phyloP scores from a whole-genome alignment of 2,113 vertebrate genomes.

The Pachypanchax playfairii region DNA sequence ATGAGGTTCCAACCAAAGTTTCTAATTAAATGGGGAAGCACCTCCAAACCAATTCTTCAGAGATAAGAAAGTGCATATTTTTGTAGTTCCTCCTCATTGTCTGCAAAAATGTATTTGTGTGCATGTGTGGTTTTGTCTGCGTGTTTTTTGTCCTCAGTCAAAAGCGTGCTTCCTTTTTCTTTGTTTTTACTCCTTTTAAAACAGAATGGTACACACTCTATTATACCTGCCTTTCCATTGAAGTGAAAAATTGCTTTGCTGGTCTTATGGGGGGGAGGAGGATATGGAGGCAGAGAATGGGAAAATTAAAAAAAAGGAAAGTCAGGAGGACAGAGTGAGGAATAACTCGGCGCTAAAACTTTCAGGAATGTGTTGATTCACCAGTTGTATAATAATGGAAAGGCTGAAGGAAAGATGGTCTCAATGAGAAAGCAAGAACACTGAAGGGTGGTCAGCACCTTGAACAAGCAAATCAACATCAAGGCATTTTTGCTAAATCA shows the following conservation, averaged over 20 bases:
- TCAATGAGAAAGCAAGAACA: constrained; percentile 31
- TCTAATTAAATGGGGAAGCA: constrained; percentile 74
- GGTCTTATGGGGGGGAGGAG: constrained; percentile 35
- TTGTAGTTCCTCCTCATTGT: constrained; percentile 44
- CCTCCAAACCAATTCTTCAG: constrained; percentile 69
- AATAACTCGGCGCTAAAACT: constrained; percentile 54
- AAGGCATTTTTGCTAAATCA: too few relatives aligned
- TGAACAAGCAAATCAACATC: too few relatives aligned
- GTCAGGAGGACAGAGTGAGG: constrained; percentile 38
- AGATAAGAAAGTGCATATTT: constrained; percentile 65
- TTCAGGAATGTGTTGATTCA: constrained; percentile 55
- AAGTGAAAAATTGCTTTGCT: constrained; percentile 68
- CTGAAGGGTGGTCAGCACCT: constrained; percentile 17
- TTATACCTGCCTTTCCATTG: constrained; percentile 61
- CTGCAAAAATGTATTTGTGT: constrained; percentile 41
- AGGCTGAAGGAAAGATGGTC: constrained; percentile 32
- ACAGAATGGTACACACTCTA: constrained; percentile 51
- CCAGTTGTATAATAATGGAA: constrained; percentile 47
- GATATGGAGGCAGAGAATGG: constrained; percentile 39
- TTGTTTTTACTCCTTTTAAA: constrained; percentile 66
- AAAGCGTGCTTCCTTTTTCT: constrained; percentile 45
- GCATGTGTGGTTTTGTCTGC: constrained; percentile 12
- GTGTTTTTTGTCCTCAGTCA: constrained; percentile 42
- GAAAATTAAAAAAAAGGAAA: constrained; percentile 49
- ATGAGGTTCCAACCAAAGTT: constrained; percentile 67